Base-by-base conservation (phyloP, 2,797 vertebrate species). In the Dermochelys coriacea region DNA sequence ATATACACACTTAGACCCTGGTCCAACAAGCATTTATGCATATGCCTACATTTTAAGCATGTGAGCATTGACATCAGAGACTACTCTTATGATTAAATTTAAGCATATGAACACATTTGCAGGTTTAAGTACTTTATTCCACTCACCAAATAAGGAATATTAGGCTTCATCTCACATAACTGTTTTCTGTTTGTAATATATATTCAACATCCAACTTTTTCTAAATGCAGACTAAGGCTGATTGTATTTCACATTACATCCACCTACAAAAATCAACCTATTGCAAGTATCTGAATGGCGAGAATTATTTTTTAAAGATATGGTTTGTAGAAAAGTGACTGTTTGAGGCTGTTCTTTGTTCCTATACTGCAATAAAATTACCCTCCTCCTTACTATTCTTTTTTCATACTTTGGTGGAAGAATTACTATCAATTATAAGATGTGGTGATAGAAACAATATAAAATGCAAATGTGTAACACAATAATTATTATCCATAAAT, bases 401-500 rank as follows among this genome's bases (percentile, higher is more conserved):
- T 93, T 85, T 9, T 82, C 92, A 89, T 81, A 93, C 3, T 4
- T 9, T 34, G 96, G 1, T 86, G 71, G 90, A 41, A 85, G 47
- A 92, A 91, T 86, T 87, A 41, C 85, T 93, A 77, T 93, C 91
- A 93, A 85, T 97, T 96, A 93, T 1, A 3, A 31, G 11, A 86
- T 88, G n/a, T 78, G 85, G 25, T 88, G 47, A 82, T 59, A 91
- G 77, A 94, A 97, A 84, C 41, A 91, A 85, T 74, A 50, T 91
- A 88, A 93, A 94, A 92, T 93, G 61, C 74, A 86, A 47, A 49
- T 57, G 31, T 89, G 29, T 45, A 49, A 45, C 45, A 47, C 8
- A 93, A 96, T 90, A 31, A 85, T 81, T 93, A 80, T 88, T 93
- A 92, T 85, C 85, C 77, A 91, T 86, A 94, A 78, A 90, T 95